Percentiles rank a stretch among this genome's conserved stretches.
Evolutionary conservation across 2,113 vertebrate genomes (phyloP).

Genomic region (Dermatemys mawii): DNA sequence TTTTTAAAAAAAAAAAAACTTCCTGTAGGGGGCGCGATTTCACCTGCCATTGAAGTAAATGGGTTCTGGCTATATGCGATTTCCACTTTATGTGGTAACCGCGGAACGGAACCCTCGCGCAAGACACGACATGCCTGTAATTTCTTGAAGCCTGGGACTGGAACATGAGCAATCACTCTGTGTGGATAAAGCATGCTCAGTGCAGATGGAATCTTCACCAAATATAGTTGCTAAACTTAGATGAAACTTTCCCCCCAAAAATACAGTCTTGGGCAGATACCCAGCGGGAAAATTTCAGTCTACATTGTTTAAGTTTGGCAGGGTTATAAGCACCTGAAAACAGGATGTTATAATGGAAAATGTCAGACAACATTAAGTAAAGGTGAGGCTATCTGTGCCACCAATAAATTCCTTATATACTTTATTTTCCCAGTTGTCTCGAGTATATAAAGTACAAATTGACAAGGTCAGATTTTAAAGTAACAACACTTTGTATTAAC

Average conservation of each 20-base stretch:
- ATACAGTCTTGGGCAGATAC: neutral
- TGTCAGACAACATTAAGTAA: neutral
- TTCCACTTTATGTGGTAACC: no score
- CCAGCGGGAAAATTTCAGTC: neutral
- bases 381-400: neutral
- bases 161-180: neutral
- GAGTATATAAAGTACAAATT: neutral
- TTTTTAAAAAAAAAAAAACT: no score
- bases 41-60: no score
- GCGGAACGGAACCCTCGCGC: no score
- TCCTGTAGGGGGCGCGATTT: no score
- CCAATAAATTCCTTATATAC: neutral
- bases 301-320: neutral
- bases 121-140: no score
- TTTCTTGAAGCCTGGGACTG: neutral
- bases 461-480: neutral
- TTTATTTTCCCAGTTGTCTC: neutral
- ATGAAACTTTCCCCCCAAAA: neutral
- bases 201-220: neutral
- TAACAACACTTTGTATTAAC: neutral
- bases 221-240: neutral
- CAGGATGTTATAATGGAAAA: neutral
- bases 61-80: no score
- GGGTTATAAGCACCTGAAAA: neutral
- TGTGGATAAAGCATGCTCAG: neutral